Evolutionary conservation across 2,888 invertebrate genomes (phyloP), one percentile per base, ranked within the genome.

Genomic region (Plagiodera versicolora): DNA sequence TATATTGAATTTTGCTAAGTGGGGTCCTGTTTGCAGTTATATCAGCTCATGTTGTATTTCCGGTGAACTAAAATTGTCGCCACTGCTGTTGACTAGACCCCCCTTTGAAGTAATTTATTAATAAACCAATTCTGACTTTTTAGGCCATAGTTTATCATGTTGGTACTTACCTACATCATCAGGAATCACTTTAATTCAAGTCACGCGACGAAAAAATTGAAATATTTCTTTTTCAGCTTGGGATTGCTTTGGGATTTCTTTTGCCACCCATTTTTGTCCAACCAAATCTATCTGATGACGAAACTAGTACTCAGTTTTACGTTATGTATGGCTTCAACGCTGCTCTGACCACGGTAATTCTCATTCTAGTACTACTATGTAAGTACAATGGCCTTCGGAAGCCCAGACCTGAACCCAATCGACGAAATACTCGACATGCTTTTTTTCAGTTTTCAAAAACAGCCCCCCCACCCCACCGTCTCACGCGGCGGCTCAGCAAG

Each of bases 381-480:
- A 84, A 90, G 95, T 88, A n/a, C n/a, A n/a, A n/a, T n/a, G n/a
- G n/a, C n/a, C n/a, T n/a, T n/a, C n/a, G n/a, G n/a, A n/a, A n/a
- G n/a, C n/a, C n/a, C n/a, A n/a, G n/a, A n/a, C n/a, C n/a, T n/a
- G n/a, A n/a, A n/a, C n/a, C n/a, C n/a, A n/a, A n/a, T n/a, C n/a
- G n/a, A n/a, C n/a, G n/a, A n/a, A n/a, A n/a, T n/a, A n/a, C n/a
- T n/a, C n/a, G n/a, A n/a, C n/a, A n/a, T 52, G 61, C 64, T 67
- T 50, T 51, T 64, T 80, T 81, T 1, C 80, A 98, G 98, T 96
- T 80, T 98, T 98, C 83, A 90, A 92, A 79, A 89, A 91, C 57
- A 87, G 86, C 48, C 98, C 98, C 1, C 88, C 91, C 0, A 85
- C 90, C 2, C 95, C 98, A 0, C 95, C 98, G 0, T 98, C 98